Evolutionary conservation across 2,888 invertebrate genomes (phyloP).

Genomic region (Coenonympha glycerion): DNA sequence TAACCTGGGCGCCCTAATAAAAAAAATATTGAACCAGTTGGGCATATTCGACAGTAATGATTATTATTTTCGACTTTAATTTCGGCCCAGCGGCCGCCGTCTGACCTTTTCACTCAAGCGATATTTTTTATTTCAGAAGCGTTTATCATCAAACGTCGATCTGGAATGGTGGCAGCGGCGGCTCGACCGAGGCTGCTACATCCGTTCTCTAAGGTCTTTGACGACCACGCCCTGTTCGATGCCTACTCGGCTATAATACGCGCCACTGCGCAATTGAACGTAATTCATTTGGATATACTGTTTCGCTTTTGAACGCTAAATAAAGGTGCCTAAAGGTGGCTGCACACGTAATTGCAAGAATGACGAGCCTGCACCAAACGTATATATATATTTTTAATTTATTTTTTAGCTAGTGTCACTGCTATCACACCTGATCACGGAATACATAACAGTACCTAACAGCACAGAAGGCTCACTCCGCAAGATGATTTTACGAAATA

Average conservation of each 20-base stretch:
- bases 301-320: constrained; percentile 34
- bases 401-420: no score
- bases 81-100: constrained; percentile 48
- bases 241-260: constrained; percentile 49
- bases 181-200: constrained; percentile 63
- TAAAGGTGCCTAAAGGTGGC: constrained; percentile 32
- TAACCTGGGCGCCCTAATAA: constrained; percentile 6
- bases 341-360: no score
- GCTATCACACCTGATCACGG: no score
- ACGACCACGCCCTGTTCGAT: constrained; percentile 62
- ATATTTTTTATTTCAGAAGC: constrained; percentile 54
- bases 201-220: constrained; percentile 64
- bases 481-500: no score
- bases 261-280: constrained; percentile 40
- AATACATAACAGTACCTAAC: no score
- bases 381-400: no score
- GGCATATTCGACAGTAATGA: constrained; percentile 52
- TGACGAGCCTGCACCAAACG: no score
- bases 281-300: constrained; percentile 35
- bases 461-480: no score
- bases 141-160: constrained; percentile 64
- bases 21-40: constrained; percentile 42
- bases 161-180: constrained; percentile 49
- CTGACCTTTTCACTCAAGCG: constrained; percentile 70
- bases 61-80: constrained; percentile 67